Evolutionary conservation across 2,113 vertebrate genomes (phyloP).

Genomic region (Bungarus multicinctus): DNA sequence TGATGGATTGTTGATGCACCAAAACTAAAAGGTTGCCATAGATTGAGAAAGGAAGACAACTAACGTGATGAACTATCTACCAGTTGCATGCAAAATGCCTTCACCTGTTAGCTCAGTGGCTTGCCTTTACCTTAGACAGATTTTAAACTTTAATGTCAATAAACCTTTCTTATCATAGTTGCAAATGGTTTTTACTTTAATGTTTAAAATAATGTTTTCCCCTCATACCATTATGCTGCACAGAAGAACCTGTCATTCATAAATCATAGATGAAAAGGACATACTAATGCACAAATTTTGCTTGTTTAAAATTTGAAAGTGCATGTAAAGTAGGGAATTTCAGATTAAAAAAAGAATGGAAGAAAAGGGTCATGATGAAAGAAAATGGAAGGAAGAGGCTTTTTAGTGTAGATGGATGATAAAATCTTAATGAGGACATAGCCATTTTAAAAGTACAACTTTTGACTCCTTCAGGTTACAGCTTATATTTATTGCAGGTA

Average conservation of each 20-base stretch:
- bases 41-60: slow-evolving; percentile 37
- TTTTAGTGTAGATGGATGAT: slow-evolving; percentile 86
- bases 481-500: slow-evolving; percentile 66
- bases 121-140: slow-evolving; percentile 79
- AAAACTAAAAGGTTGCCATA: slow-evolving; percentile 43
- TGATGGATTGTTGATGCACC: slow-evolving; percentile 19
- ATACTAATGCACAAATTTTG: slow-evolving; percentile 92
- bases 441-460: slow-evolving; percentile 84
- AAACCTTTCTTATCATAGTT: slow-evolving; percentile 93
- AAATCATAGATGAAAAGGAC: slow-evolving; percentile 89
- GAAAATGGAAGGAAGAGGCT: slow-evolving; percentile 76
- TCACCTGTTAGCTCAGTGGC: slow-evolving; percentile 69
- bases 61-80: slow-evolving; percentile 55
- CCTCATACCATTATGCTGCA: slow-evolving; percentile 90
- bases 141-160: slow-evolving; percentile 94
- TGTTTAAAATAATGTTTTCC: slow-evolving; percentile 97
- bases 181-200: slow-evolving; percentile 98
- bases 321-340: slow-evolving; percentile 84
- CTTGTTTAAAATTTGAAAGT: slow-evolving; percentile 85
- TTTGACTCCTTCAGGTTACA: slow-evolving; percentile 62
- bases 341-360: slow-evolving; percentile 91
- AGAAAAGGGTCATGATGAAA: slow-evolving; percentile 78
- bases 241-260: slow-evolving; percentile 84
- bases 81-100: neutral
- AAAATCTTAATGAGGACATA: slow-evolving; percentile 97